Evolutionary conservation across 2,113 vertebrate genomes (phyloP), one percentile per base, ranked within the genome.

Genomic region (Siniperca knerii): DNA sequence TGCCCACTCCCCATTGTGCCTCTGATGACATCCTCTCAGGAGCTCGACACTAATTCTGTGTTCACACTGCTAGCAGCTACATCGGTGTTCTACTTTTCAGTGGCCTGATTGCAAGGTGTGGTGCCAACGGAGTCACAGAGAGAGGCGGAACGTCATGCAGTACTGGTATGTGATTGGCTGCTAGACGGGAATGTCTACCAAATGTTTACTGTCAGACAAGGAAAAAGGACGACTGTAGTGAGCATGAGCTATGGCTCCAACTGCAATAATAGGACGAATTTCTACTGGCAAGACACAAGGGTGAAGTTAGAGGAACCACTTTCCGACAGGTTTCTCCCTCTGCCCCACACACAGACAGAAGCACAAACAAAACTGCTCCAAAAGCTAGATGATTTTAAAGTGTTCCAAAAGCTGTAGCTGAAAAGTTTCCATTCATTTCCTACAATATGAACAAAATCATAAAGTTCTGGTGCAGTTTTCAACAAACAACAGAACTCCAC

Each of bases 1-100:
- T 87, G 80, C 83, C 86, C 50, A 42, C 87, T 85, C 82, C 78
- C 76, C 76, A 82, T 90, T 90, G 87, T 87, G 83, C 61, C 74
- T 48, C 12, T 5, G 73, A 85, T 87, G 88, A 89, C 67, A 64
- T 82, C 69, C 83, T 83, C 84, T 73, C 84, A 79, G 70, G 76
- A 86, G 87, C 84, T 67, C 52, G 55, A 74, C 83, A 75, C 75
- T 85, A 81, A 84, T 77, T 77, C 76, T 71, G 71, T 50, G 69
- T 82, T 79, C 73, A 89, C 72, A 40, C 71, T 42, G 79, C 65
- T 55, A 58, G 74, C 75, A 71, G 65, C 71, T 15, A 46, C 37
- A 40, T 85, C 70, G 64, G 54, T 40, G 79, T 82, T 90, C 78
- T 46, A 83, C 61, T 88, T 90, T 90, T 81, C 77, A 82, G 79